phyloP scores from a whole-genome alignment of 2,113 vertebrate species.

The Oryzias melastigma region DNA sequence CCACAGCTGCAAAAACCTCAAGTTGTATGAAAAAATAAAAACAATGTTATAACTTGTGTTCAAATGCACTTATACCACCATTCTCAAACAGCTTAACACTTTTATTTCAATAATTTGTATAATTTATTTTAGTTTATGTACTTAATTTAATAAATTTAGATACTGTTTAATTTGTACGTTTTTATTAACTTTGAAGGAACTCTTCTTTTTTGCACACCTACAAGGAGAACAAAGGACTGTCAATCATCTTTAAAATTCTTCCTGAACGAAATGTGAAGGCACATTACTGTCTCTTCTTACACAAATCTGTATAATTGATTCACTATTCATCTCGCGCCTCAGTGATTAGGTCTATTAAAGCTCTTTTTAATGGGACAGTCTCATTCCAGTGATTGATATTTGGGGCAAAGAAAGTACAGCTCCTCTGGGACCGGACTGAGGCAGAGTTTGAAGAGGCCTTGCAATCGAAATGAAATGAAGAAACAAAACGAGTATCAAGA shows the following conservation, averaged over 20 bases:
- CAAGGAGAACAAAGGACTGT: slow-evolving; percentile 36
- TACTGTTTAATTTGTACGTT: not conserved
- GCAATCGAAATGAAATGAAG: slow-evolving; percentile 34
- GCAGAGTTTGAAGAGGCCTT: slow-evolving; percentile 46
- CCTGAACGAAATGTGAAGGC: slow-evolving; percentile 51
- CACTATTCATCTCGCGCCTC: slow-evolving; percentile 65
- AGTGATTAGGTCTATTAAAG: slow-evolving; percentile 75
- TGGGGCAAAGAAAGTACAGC: slow-evolving; percentile 51
- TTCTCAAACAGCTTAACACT: too few relatives aligned
- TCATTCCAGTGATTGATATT: slow-evolving; percentile 76
- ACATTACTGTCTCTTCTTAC: slow-evolving; percentile 55
- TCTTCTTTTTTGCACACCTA: slow-evolving; percentile 19
- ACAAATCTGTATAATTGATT: slow-evolving; percentile 74
- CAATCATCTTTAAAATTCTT: slow-evolving; percentile 55
- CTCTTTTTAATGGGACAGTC: slow-evolving; percentile 72
- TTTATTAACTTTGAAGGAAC: slow-evolving; percentile 1
- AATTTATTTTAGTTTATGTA: too few relatives aligned
- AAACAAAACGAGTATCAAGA: slow-evolving; percentile 41
- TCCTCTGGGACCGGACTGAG: slow-evolving; percentile 52
- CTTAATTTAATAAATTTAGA: too few relatives aligned
- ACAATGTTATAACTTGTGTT: too few relatives aligned
- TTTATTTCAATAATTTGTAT: too few relatives aligned
- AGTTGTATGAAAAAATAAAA: too few relatives aligned
- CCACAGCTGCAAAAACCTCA: too few relatives aligned
- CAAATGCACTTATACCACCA: too few relatives aligned